Base-by-base conservation (phyloP, 2,888 invertebrate genomes). In the Caenorhabditis sp. region DNA sequence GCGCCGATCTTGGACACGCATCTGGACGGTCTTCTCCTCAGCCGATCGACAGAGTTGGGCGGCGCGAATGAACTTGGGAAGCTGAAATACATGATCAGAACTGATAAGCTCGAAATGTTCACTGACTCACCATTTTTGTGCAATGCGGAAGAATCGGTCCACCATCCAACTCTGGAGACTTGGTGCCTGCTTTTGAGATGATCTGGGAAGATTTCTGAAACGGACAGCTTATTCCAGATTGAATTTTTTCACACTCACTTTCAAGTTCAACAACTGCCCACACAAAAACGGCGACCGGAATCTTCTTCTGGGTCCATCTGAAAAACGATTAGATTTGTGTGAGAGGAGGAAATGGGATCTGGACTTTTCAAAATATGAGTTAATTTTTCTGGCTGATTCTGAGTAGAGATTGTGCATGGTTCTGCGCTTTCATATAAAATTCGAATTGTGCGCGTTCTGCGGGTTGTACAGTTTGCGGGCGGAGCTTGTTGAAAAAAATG, bases 281-380 rank as follows among this genome's bases (percentile, higher is more conserved):
- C 96, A 96, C 69, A 95, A 95, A 93, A 98, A 98, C 0, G 96
- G 96, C 0, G 95, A 95, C 0, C 22, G 98, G 98, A 7, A 98
- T 94, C 0, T 96, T 97, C 0, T 96, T 96, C 88, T 96, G 94
- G 0, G 95, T n/a, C n/a, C n/a, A n/a, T n/a, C n/a, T n/a, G n/a
- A n/a, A n/a, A n/a, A n/a, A n/a, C n/a, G n/a, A n/a, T n/a, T n/a
- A n/a, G n/a, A n/a, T n/a, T n/a, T n/a, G n/a, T n/a, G n/a, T n/a
- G n/a, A n/a, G n/a, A n/a, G n/a, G n/a, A n/a, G n/a, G n/a, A n/a
- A n/a, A n/a, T n/a, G n/a, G n/a, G n/a, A n/a, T n/a, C n/a, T n/a
- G n/a, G n/a, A n/a, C n/a, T n/a, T n/a, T n/a, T n/a, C n/a, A n/a
- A n/a, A n/a, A n/a, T n/a, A n/a, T n/a, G n/a, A n/a, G n/a, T n/a